These are phyloP conservation scores for Catharus bicknelli DNA, from an alignment of 2,113 vertebrate species.

Conservation along the genomic window DNA sequence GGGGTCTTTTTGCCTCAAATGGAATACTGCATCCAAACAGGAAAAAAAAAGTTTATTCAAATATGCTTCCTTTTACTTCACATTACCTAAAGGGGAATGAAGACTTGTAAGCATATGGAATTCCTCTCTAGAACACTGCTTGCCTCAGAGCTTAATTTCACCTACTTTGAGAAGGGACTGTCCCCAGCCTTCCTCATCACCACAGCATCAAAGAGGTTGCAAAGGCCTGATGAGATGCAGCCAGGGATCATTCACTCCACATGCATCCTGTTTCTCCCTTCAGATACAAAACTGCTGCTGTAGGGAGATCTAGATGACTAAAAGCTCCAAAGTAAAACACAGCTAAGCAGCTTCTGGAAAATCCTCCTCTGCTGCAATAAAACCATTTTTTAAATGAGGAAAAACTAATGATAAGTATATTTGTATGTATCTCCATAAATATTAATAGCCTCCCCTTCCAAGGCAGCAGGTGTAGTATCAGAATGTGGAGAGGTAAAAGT, in stretches of 20 bases:
- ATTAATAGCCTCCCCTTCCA: background rate
- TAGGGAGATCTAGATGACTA: background rate
- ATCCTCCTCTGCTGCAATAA: background rate
- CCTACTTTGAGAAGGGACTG: background rate
- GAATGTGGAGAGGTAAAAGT: background rate
- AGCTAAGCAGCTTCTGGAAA: background rate
- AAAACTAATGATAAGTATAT: background rate
- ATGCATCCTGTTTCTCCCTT: background rate
- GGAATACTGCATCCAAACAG: background rate
- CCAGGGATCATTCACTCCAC: rapidly evolving
- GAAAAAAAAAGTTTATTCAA: background rate
- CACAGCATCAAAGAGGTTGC: background rate
- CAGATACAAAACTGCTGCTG: background rate
- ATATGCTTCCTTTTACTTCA: background rate
- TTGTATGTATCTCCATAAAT: background rate
- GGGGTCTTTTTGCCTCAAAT: background rate
- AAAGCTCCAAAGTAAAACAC: background rate
- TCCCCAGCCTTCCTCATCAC: background rate
- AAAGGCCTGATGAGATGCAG: background rate
- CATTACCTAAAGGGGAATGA: rapidly evolving
- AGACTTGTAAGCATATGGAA: background rate
- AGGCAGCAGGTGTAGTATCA: background rate
- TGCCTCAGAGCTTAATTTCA: background rate
- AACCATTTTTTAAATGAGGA: background rate
- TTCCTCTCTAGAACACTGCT: background rate